phyloP scores from a whole-genome alignment of 2,797 vertebrate genomes.

The Knipowitschia caucasica region DNA sequence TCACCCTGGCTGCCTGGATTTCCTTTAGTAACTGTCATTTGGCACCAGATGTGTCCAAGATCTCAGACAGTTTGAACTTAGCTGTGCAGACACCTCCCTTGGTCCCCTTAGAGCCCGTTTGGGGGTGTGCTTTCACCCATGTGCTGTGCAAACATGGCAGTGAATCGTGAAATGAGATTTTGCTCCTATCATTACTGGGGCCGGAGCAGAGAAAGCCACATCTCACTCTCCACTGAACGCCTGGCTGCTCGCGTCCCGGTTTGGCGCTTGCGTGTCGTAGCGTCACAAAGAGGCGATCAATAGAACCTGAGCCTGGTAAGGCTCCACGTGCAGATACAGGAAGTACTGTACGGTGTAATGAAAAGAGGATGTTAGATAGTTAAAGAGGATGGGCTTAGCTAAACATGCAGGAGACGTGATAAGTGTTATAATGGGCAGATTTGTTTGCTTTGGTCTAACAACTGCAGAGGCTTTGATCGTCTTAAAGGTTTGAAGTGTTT shows the following conservation, averaged over 20 bases:
- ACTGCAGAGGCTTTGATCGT: constrained; percentile 52
- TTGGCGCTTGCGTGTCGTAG: constrained; percentile 52
- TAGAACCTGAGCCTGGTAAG: constrained; percentile 61
- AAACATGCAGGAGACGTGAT: constrained; percentile 50
- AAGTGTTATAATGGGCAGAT: constrained; percentile 47
- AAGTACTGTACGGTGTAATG: constrained; percentile 63
- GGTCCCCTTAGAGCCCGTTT: constrained; percentile 41
- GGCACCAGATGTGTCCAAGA: constrained; percentile 41
- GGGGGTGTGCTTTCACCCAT: constrained; percentile 45
- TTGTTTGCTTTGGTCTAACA: constrained; percentile 60
- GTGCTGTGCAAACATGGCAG: constrained; percentile 71
- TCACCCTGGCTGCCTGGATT: constrained; percentile 35
- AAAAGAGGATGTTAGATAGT: constrained; percentile 53
- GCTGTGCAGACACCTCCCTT: constrained; percentile 5
- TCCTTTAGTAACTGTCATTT: constrained; percentile 49
- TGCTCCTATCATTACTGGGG: constrained; percentile 59
- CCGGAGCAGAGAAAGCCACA: constrained; percentile 57
- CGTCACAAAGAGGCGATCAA: constrained; percentile 65
- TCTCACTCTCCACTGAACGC: constrained; percentile 62
- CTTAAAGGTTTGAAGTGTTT: constrained; percentile 30
- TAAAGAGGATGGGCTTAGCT: constrained; percentile 55
- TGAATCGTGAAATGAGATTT: constrained; percentile 80
- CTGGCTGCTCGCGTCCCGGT: constrained; percentile 39
- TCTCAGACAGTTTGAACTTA: constrained; percentile 54
- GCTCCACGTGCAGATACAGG: constrained; percentile 52